Base-by-base conservation (phyloP, 1,140 invertebrate species). In the Ptiloglossa arizonensis region DNA sequence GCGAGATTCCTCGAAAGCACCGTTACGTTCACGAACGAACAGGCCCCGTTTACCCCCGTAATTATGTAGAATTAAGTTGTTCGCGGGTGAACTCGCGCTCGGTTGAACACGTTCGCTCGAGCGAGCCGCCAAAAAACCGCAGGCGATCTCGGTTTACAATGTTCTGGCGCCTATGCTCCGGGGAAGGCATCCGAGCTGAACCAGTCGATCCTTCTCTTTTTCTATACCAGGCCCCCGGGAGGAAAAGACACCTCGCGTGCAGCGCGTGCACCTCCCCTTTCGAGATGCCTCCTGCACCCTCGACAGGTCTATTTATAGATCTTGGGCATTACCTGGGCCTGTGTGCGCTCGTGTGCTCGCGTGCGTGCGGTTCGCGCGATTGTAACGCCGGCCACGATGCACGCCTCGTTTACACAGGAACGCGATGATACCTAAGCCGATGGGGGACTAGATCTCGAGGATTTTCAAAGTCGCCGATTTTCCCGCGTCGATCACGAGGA, bases 291-390 rank as follows among this genome's bases (percentile, higher is more conserved):
- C 67, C 67, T 72, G 69, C 69, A 76, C 67, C 81, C 48, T 75
- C 46, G 71, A 76, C 71, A 62, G 56, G 60, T 88, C 88, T 90
- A 91, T 91, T 91, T 90, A 91, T 90, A 91, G 89, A 89, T 86
- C 82, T 63, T 70, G 79, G 85, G 86, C 88, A 90, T 91, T 89
- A 90, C 87, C 87, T 89, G 87, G 86, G 76, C 77, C 79, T 66
- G 60, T 48, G 80, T 62, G 72, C 52, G 78, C 52, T 76, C 79
- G 66, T 48, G 57, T 44, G 62, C 38, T 46, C 56, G 64, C 64
- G 70, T 72, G 57, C 59, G 48, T 79, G 60, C 44, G 29, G 54
- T 27, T 29, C 66, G 68, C 52, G 44, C 62, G 56, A 67, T 32
- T 67, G 50, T 78, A 70, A 77, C 64, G 64, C 56, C 44, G 64